A percentile compares a stretch with the other conserved stretches of the same genome.
phyloP scores from a whole-genome alignment of 2,888 invertebrate species.

The Nymphalis c-album region DNA sequence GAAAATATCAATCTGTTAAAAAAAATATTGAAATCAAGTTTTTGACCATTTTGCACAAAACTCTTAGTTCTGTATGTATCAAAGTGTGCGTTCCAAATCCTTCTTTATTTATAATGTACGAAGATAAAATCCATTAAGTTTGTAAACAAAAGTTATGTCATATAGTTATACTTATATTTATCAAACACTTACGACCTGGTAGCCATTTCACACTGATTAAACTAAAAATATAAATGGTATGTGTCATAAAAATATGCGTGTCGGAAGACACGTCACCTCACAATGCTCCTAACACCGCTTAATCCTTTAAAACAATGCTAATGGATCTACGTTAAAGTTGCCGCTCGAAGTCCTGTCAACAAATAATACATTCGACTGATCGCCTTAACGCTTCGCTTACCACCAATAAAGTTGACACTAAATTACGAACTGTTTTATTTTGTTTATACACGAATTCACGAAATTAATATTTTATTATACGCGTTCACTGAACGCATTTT shows the following conservation, averaged over 20 bases:
- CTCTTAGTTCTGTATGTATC: not conserved
- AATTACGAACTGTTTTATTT: constrained; percentile 71
- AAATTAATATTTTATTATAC: constrained; percentile 79
- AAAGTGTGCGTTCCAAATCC: not conserved
- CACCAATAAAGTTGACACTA: constrained; percentile 79
- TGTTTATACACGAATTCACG: constrained; percentile 68
- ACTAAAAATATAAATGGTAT: constrained; percentile 64
- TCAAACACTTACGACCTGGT: constrained; percentile 64
- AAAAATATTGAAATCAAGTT: constrained; percentile 27
- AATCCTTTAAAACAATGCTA: constrained; percentile 81
- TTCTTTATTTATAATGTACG: constrained; percentile 11
- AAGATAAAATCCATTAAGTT: constrained; percentile 31
- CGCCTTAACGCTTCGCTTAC: constrained; percentile 76
- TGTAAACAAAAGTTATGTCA: constrained; percentile 34
- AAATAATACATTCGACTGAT: constrained; percentile 66
- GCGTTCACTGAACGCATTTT: constrained; percentile 79
- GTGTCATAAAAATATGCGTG: constrained; percentile 79
- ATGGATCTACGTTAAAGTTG: constrained; percentile 74
- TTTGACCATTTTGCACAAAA: constrained; percentile 8
- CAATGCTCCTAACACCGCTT: constrained; percentile 66
- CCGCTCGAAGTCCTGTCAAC: constrained; percentile 74
- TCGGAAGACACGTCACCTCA: constrained; percentile 61
- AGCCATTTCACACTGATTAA: constrained; percentile 74
- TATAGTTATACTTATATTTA: constrained; percentile 45
- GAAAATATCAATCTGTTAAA: constrained; percentile 50